Conservation (phyloP, 2,797 vertebrate genomes). For the Pangasius macronema region DNA sequence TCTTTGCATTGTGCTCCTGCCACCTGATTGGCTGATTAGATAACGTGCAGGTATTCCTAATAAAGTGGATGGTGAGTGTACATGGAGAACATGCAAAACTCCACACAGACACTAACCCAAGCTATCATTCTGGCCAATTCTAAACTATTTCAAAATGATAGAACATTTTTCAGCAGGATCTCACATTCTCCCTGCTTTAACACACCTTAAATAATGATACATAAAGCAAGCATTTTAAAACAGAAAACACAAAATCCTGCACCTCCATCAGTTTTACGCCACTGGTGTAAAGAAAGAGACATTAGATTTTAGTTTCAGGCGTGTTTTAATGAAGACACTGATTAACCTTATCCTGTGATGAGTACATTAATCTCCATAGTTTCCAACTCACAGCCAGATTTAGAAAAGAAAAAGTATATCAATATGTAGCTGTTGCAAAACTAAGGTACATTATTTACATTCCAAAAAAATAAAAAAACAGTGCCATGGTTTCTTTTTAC, state of each 20-base stretch:
- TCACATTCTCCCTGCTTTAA: not conserved
- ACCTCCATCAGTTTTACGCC: not conserved
- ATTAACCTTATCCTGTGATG: slow-evolving; percentile 66
- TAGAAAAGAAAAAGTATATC: slow-evolving; percentile 65
- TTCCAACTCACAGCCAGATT: slow-evolving; percentile 62
- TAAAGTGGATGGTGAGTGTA: not conserved
- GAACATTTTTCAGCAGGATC: not conserved
- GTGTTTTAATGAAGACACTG: slow-evolving; percentile 72
- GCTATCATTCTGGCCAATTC: not conserved
- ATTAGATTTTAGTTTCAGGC: slow-evolving; percentile 48
- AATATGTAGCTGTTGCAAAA: slow-evolving; percentile 63
- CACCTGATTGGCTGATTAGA: not conserved
- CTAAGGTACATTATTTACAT: slow-evolving; percentile 74
- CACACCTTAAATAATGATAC: not conserved
- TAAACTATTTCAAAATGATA: too few species aligned
- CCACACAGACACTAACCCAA: not conserved
- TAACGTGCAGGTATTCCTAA: not conserved
- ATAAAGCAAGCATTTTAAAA: not conserved
- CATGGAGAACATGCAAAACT: not conserved
- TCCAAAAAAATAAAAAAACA: slow-evolving; percentile 56
- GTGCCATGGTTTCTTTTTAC: slow-evolving; percentile 52
- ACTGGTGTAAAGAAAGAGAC: not conserved
- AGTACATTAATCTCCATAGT: slow-evolving; percentile 64
- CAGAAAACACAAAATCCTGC: not conserved
- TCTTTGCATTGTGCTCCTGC: not conserved